Conservation (phyloP, 2,113 vertebrate species). For the Neoarius graeffei region DNA sequence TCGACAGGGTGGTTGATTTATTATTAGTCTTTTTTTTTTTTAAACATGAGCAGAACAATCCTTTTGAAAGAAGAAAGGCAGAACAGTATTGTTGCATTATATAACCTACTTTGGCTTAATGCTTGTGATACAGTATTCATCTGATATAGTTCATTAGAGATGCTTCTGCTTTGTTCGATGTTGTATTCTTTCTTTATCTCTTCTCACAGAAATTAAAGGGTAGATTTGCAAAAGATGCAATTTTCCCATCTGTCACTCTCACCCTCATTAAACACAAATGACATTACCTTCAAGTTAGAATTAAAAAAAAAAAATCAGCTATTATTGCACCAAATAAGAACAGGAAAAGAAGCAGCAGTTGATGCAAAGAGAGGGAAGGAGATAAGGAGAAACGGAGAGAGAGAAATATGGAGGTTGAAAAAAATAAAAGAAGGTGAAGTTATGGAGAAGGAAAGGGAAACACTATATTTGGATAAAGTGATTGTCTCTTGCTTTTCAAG, state of each 20-base stretch:
- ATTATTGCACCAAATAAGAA: constrained; percentile 20
- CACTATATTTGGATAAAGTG: not conserved
- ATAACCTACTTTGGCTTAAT: constrained; percentile 33
- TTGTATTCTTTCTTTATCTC: constrained; percentile 14
- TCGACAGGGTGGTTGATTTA: constrained; percentile 23
- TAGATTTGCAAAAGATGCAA: constrained; percentile 29
- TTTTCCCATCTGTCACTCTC: constrained; percentile 17
- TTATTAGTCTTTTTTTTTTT: not conserved
- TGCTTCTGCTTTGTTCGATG: not conserved
- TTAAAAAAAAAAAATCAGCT: constrained; percentile 15
- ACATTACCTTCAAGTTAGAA: constrained; percentile 11
- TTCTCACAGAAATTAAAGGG: not conserved
- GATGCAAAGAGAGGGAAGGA: not conserved
- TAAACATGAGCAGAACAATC: constrained; percentile 11
- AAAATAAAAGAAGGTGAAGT: not conserved
- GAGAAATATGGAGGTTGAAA: not conserved
- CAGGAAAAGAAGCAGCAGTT: not conserved
- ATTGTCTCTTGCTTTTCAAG: constrained; percentile 16
- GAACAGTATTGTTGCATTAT: not conserved
- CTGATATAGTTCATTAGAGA: constrained; percentile 28
- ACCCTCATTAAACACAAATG: constrained; percentile 3
- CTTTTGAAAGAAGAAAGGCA: not conserved
- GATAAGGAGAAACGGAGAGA: not conserved
- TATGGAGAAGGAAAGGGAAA: not conserved
- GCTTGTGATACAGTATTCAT: constrained; percentile 19